These are phyloP conservation scores for Drosophila limbata DNA, from an alignment of 2,888 invertebrate species.

Conservation along the genomic window DNA sequence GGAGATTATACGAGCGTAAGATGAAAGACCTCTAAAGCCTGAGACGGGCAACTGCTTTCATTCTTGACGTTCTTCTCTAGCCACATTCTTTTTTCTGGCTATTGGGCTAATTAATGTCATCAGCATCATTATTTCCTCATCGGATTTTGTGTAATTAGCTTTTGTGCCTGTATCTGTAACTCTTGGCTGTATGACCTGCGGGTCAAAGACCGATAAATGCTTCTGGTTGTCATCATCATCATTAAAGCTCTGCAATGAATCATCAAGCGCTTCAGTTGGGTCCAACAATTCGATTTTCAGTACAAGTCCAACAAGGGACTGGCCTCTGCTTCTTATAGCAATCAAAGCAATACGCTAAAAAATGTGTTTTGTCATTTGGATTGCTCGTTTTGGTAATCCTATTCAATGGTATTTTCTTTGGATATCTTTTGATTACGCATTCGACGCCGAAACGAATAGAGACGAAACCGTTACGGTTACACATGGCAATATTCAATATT, in stretches of 20 bases:
- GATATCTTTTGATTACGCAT: conserved; percentile 61
- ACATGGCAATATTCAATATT: conserved; percentile 55
- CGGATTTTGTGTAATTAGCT: conserved; percentile 68
- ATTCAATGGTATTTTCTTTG: conserved; percentile 75
- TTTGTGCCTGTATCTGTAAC: conserved; percentile 34
- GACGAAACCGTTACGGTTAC: conserved; percentile 66
- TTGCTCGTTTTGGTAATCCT: conserved; percentile 72
- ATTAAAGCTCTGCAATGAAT: conserved; percentile 42
- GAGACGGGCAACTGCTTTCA: conserved; percentile 27
- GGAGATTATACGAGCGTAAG: conserved; percentile 16
- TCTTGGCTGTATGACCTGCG: not conserved
- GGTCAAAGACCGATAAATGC: conserved; percentile 76
- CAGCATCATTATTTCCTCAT: conserved; percentile 57
- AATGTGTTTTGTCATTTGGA: conserved; percentile 54
- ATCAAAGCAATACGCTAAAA: conserved; percentile 18
- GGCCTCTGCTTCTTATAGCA: conserved; percentile 46
- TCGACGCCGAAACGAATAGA: conserved; percentile 50
- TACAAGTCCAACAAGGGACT: conserved; percentile 19
- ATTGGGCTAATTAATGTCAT: conserved; percentile 76
- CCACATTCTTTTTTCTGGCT: conserved; percentile 24
- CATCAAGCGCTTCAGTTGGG: conserved; percentile 19
- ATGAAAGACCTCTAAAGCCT: conserved; percentile 10
- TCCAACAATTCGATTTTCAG: not conserved
- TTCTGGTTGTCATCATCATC: conserved; percentile 75
- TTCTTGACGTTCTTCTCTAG: conserved; percentile 10